Evolutionary conservation across 2,888 invertebrate genomes (phyloP), one percentile per base, ranked within the genome.

Genomic region (Drosophila tanythrix): DNA sequence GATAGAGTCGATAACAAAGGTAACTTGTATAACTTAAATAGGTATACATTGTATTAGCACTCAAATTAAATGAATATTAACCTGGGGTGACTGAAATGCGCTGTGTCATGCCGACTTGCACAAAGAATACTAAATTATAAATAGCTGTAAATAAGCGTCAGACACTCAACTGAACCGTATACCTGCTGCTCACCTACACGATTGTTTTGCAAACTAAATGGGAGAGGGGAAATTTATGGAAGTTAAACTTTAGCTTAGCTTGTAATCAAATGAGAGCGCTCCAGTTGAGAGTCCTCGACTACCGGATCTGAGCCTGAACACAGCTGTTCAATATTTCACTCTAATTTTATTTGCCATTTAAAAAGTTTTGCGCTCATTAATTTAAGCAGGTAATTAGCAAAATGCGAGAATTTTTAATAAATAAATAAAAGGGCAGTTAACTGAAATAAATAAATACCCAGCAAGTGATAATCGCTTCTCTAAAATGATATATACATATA

Each of bases 71-170:
- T 27, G 35, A 13, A 5, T 27, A 56, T 57, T 31, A 21, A 21
- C 11, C 5, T 25, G 27, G 56, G 15, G 11, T 21, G 4, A 18
- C 15, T 27, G 0, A 63, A 56, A 62, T 4, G 18, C 52, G 74
- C 46, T 25, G 2, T 10, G 59, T 79, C 77, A 79, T 64, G 81
- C 57, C 33, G 3, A 60, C 38, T 55, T 55, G 81, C 77, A 65
- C 10, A 59, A 27, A 13, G 10, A 59, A 43, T n/a, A 50, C 46
- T 0, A 36, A 31, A 52, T 18, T 29, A 55, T 7, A n/a, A 31
- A n/a, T 25, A 21, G 1, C 2, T 27, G 18, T 13, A 53, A 2
- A 29, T n/a, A 48, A 27, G 25, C 27, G 63, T n/a, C 46, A 55
- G 66, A 33, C 38, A 79, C 21, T 38, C 21, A 51, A 63, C 0